Percentiles rank a stretch among this genome's conserved stretches.
These are phyloP conservation scores for Barbus barbus DNA, from an alignment of 2,113 vertebrate genomes.

Conservation along the genomic window DNA sequence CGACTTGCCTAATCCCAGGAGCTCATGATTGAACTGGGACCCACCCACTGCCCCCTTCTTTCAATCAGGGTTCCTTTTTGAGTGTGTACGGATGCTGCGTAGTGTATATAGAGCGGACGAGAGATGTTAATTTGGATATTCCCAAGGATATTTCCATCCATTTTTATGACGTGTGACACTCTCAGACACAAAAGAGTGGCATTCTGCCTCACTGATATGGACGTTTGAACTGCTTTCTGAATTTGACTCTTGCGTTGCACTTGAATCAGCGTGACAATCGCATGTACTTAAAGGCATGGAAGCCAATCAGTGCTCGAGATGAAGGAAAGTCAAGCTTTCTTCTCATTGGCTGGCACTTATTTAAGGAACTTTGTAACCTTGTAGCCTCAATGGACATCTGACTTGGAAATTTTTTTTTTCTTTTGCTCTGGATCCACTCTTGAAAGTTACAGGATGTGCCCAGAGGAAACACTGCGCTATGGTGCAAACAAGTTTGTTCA, in stretches of 20 bases:
- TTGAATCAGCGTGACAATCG: conserved; percentile 58
- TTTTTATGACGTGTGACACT: conserved; percentile 23
- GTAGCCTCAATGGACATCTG: conserved; percentile 42
- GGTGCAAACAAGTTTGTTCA: conserved; percentile 27
- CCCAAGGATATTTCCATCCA: conserved; percentile 31
- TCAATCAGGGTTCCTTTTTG: conserved; percentile 47
- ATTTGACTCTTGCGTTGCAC: conserved; percentile 54
- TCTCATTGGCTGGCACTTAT: conserved; percentile 4
- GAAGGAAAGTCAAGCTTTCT: conserved; percentile 7
- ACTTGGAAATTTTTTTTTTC: not conserved
- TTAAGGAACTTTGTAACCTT: conserved; percentile 36
- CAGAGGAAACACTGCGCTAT: conserved; percentile 16
- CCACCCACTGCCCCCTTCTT: not conserved
- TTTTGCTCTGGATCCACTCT: conserved; percentile 3
- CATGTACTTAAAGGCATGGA: not conserved
- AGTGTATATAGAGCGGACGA: conserved; percentile 25
- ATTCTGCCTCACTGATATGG: not conserved
- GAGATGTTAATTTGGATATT: conserved; percentile 7
- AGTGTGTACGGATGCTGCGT: conserved; percentile 15
- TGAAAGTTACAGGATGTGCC: not conserved
- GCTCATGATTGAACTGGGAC: conserved; percentile 81
- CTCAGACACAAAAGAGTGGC: conserved; percentile 17
- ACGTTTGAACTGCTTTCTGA: conserved; percentile 11
- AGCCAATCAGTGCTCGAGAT: conserved; percentile 11
- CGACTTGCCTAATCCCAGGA: conserved; percentile 94